Evolutionary conservation across 2,113 vertebrate genomes (phyloP).

Genomic region (Opisthocomus hoazin): DNA sequence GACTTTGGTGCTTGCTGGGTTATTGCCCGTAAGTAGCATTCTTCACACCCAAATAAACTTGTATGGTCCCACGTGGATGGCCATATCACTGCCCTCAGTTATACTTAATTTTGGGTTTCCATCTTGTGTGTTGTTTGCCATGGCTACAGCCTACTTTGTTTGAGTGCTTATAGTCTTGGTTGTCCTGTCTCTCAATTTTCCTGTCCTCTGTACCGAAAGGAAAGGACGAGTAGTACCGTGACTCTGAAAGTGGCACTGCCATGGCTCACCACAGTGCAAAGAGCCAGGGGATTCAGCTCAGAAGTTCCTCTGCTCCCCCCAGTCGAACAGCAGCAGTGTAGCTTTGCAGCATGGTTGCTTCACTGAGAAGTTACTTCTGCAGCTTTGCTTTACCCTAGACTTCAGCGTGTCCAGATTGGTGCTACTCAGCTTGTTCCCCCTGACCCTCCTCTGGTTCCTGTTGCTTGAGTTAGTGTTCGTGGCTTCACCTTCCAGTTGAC

Average conservation of each 20-base stretch:
- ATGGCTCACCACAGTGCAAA: neutral
- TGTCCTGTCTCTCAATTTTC: neutral
- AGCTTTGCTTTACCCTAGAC: neutral
- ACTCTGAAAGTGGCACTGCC: neutral
- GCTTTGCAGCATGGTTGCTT: neutral
- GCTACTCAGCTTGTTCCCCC: neutral
- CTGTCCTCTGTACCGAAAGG: neutral
- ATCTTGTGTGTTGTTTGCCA: neutral
- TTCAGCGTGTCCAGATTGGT: fast-evolving
- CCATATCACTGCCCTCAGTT: neutral
- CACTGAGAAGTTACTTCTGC: neutral
- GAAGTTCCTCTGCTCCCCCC: neutral
- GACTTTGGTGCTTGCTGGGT: neutral
- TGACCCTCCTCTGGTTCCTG: neutral
- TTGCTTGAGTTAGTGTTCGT: conserved; percentile 16
- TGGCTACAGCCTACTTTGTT: neutral
- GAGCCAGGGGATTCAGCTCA: neutral
- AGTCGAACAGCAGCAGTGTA: neutral
- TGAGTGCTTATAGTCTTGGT: neutral
- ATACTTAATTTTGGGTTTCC: neutral
- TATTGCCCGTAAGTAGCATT: neutral
- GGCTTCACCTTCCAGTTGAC: neutral
- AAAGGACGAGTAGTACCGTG: neutral
- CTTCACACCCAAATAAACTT: neutral
- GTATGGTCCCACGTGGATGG: neutral